These are phyloP conservation scores for Synanceia verrucosa DNA, from an alignment of 2,797 vertebrate genomes.

Conservation along the genomic window DNA sequence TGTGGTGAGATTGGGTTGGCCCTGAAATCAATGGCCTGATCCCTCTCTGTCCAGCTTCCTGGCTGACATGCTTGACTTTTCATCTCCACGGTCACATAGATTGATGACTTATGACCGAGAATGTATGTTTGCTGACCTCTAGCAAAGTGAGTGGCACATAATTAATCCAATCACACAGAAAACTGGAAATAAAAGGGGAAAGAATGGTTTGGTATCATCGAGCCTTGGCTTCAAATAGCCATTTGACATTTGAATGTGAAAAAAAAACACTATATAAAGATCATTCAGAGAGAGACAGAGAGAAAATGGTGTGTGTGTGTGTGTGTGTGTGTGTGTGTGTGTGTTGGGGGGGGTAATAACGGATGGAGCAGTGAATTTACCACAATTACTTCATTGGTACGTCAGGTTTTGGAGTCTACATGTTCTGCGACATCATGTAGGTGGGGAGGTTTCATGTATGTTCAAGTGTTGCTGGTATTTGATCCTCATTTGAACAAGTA, in stretches of 20 bases:
- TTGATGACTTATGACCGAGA: slow-evolving; percentile 87
- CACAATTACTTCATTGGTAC: slow-evolving; percentile 25
- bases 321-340: slow-evolving; percentile 15
- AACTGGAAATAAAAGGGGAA: slow-evolving; percentile 64
- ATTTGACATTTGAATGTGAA: slow-evolving; percentile 75
- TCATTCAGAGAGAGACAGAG: slow-evolving; percentile 18
- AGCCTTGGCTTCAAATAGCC: slow-evolving; percentile 68
- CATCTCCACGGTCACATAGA: slow-evolving; percentile 85
- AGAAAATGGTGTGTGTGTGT: slow-evolving; percentile 27
- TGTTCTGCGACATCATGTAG: neutral
- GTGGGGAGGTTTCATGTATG: slow-evolving; percentile 8
- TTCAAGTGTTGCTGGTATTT: neutral
- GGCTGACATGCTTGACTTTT: slow-evolving; percentile 87
- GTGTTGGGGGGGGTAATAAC: slow-evolving; percentile 17
- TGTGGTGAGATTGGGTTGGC: slow-evolving; percentile 79
- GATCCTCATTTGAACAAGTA: slow-evolving; percentile 6
- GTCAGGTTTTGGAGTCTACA: neutral
- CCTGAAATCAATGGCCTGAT: slow-evolving; percentile 86
- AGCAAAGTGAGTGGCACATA: slow-evolving; percentile 85
- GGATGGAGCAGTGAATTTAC: slow-evolving; percentile 29
- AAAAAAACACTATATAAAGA: slow-evolving; percentile 45
- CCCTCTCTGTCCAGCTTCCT: slow-evolving; percentile 78
- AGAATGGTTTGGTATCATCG: slow-evolving; percentile 68
- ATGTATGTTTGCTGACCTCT: slow-evolving; percentile 86
- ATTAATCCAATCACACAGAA: slow-evolving; percentile 83